phyloP scores from a whole-genome alignment of 2,888 invertebrate species.

The Onthophagus sagittarius region DNA sequence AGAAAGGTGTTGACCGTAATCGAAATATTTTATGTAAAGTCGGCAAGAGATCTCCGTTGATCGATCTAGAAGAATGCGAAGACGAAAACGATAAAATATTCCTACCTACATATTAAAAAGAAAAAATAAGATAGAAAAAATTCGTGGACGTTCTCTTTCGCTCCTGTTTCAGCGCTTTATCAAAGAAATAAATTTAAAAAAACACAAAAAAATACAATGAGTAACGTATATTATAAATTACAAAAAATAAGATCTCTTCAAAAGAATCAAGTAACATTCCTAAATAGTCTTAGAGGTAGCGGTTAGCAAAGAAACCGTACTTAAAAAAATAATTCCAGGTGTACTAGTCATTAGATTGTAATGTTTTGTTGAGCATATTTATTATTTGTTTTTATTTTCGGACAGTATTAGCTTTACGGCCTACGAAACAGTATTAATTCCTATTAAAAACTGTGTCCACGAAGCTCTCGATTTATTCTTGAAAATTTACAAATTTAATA shows the following conservation, averaged over 20 bases:
- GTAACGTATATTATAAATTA: not conserved
- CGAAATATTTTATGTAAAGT: conserved; percentile 70
- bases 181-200: conserved; percentile 25
- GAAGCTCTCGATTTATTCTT: not conserved
- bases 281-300: conserved; percentile 21
- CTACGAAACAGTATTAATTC: conserved; percentile 35
- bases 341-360: conserved; percentile 23
- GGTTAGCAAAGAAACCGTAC: conserved; percentile 17
- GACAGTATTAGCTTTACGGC: conserved; percentile 34
- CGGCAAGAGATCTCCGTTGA: conserved; percentile 60
- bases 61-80: conserved; percentile 26
- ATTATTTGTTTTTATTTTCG: conserved; percentile 23
- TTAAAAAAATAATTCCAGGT: conserved; percentile 15
- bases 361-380: conserved; percentile 26
- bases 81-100: conserved; percentile 14
- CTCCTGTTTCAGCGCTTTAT: not conserved
- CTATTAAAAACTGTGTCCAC: not conserved
- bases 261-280: conserved; percentile 18
- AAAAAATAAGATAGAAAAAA: conserved; percentile 18
- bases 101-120: conserved; percentile 5
- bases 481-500: not conserved
- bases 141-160: conserved; percentile 26
- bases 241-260: conserved; percentile 18
- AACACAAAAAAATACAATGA: conserved; percentile 11
- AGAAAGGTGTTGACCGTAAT: conserved; percentile 71